These are phyloP conservation scores for Tanypteryx hageni DNA, from an alignment of 2,888 invertebrate species.

Conservation along the genomic window DNA sequence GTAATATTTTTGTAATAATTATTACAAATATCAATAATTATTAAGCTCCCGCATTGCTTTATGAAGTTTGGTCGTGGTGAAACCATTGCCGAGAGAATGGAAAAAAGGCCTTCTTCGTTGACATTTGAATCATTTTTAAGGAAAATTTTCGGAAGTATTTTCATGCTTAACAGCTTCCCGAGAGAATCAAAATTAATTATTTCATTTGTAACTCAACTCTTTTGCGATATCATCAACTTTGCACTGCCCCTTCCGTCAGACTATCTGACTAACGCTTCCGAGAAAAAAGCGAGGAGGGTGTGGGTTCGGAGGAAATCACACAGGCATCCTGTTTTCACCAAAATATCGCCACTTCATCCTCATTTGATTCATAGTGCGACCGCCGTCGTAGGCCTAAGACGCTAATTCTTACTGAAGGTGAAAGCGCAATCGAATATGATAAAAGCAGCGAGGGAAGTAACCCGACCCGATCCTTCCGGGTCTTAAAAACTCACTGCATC, in stretches of 20 bases:
- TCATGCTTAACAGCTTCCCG: no score
- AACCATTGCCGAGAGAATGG: no score
- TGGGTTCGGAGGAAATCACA: not conserved
- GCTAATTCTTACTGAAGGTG: not conserved
- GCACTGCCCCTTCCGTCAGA: not conserved
- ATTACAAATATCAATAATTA: no score
- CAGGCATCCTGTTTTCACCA: slow-evolving; percentile 9
- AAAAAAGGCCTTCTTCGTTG: no score
- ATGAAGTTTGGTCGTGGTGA: no score
- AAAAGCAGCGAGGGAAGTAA: not conserved
- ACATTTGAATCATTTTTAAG: no score
- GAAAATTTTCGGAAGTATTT: no score
- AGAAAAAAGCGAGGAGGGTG: not conserved
- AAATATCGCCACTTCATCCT: not conserved
- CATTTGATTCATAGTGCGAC: not conserved
- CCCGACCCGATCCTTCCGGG: slow-evolving; percentile 9
- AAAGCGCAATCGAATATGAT: not conserved
- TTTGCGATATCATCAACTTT: not conserved
- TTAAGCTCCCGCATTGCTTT: no score
- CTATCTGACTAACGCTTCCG: not conserved
- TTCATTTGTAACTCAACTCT: not conserved
- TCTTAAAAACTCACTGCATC: slow-evolving; percentile 22
- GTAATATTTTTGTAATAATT: no score
- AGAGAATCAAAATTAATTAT: no score
- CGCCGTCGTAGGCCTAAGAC: not conserved